Conservation (phyloP, 2,797 vertebrate species). For the Schizothorax lantsangensis region DNA sequence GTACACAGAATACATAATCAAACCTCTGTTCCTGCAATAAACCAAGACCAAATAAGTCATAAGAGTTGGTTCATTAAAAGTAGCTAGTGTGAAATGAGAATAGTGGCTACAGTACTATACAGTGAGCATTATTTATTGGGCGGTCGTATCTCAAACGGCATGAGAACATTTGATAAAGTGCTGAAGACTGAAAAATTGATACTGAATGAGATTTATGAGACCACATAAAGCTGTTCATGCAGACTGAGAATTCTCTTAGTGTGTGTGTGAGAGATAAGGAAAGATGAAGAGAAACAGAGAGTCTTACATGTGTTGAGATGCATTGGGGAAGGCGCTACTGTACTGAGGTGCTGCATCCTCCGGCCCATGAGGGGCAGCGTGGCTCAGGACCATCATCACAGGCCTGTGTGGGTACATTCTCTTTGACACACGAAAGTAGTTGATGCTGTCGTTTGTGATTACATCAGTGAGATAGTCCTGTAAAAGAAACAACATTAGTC, state of each 20-base stretch:
- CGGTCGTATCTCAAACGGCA: neutral
- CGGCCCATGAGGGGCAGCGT: conserved; percentile 94
- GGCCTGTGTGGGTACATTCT: conserved; percentile 94
- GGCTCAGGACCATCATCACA: conserved; percentile 95
- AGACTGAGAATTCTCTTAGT: neutral
- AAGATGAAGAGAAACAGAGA: neutral
- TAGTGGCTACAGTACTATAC: neutral
- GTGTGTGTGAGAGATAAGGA: neutral
- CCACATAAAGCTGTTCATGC: conserved; percentile 2
- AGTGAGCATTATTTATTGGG: conserved; percentile 11
- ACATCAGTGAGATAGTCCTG: conserved; percentile 98
- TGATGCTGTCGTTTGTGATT: conserved; percentile 96
- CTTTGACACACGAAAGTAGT: conserved; percentile 94
- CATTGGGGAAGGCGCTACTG: conserved; percentile 90
- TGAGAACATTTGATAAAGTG: conserved; percentile 8
- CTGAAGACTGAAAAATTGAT: neutral
- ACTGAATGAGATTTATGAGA: conserved; percentile 22
- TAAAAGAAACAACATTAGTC: conserved; percentile 19
- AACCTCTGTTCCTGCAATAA: conserved; percentile 27
- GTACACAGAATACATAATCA: conserved; percentile 23
- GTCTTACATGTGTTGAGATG: conserved; percentile 97
- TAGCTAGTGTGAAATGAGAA: neutral
- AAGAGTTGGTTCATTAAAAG: conserved; percentile 25
- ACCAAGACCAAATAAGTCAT: conserved; percentile 15
- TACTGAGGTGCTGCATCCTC: conserved; percentile 97